Conservation (phyloP, 2,888 invertebrate species). For the Apamea epomidion region DNA sequence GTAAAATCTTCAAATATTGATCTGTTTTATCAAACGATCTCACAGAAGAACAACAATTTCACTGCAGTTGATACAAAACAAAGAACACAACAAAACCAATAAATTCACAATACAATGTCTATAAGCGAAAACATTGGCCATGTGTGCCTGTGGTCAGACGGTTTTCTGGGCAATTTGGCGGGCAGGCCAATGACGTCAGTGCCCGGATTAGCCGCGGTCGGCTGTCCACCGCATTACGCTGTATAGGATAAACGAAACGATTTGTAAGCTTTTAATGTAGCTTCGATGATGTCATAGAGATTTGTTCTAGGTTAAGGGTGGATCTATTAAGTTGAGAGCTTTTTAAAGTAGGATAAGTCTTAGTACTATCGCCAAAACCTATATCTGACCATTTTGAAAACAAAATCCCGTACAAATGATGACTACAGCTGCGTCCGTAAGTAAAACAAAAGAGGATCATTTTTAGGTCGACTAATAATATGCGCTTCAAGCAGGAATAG, state of each 20-base stretch:
- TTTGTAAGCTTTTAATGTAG: constrained; percentile 56
- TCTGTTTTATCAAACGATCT: not conserved
- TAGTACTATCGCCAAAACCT: too few relatives aligned
- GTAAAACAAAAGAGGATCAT: too few relatives aligned
- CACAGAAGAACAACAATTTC: not conserved
- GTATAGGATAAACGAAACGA: constrained; percentile 46
- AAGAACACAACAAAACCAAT: constrained; percentile 12
- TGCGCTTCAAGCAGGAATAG: too few relatives aligned
- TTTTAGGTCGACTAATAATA: too few relatives aligned
- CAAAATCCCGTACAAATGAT: too few relatives aligned
- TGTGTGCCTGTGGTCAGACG: constrained; percentile 49
- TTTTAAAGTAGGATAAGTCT: not conserved
- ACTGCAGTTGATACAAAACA: constrained; percentile 5
- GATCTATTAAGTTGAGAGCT: not conserved
- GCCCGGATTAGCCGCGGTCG: constrained; percentile 59
- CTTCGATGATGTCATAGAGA: constrained; percentile 22
- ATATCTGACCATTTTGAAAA: too few relatives aligned
- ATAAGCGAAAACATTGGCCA: constrained; percentile 52
- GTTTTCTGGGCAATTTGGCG: constrained; percentile 62
- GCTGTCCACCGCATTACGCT: constrained; percentile 53
- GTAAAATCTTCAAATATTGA: not conserved
- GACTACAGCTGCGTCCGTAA: too few relatives aligned
- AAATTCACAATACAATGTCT: constrained; percentile 46
- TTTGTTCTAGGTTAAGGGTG: constrained; percentile 3
- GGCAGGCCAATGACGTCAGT: constrained; percentile 51